Evolutionary conservation across 2,888 invertebrate genomes (phyloP), one percentile per base, ranked within the genome.

Genomic region (Rhorus exstirpatorius): DNA sequence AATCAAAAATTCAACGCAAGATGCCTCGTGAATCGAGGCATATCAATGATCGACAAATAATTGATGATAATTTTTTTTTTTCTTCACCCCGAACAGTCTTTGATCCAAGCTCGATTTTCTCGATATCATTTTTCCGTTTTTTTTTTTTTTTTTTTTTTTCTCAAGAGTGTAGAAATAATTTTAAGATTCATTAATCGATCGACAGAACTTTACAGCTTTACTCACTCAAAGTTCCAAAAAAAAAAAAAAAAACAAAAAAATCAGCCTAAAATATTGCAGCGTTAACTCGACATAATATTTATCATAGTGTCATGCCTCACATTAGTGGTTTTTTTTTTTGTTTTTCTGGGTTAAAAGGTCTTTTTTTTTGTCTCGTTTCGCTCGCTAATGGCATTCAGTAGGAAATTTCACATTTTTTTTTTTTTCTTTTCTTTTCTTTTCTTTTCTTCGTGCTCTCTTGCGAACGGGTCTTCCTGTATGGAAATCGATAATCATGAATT

Each of bases 331-430:
- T 70, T 75, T 58, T 46, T 68, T 49, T 19, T 19, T 31, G 44
- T 3, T 7, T 35, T 71, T 60, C 21, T 44, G 58, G 82, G 82
- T 78, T 82, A 60, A 80, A 70, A 78, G 77, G 82, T 79, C 65
- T 80, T 70, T 49, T 65, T 58, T 31, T 63, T 67, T n/a, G n/a
- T 68, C 31, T 72, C 65, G 71, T 74, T n/a, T 79, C 41, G 79
- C n/a, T 79, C 74, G 79, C 79, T 74, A 74, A 74, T 79, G 67
- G 51, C 79, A 74, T 67, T 67, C 10, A 10, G 67, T 74, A 79
- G 74, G 65, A 60, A 51, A 51, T 26, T 60, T 31, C n/a, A n/a
- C n/a, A n/a, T 24, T 60, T 70, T 6, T 12, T 26, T 7, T 12
- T 60, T 38, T n/a, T 12, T 70, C 17, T 51, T 53, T 41, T n/a